Percentiles rank a stretch among this genome's conserved stretches.
These are phyloP conservation scores for Trinorchestia longiramus DNA, from an alignment of 1,140 invertebrate species.

Conservation along the genomic window DNA sequence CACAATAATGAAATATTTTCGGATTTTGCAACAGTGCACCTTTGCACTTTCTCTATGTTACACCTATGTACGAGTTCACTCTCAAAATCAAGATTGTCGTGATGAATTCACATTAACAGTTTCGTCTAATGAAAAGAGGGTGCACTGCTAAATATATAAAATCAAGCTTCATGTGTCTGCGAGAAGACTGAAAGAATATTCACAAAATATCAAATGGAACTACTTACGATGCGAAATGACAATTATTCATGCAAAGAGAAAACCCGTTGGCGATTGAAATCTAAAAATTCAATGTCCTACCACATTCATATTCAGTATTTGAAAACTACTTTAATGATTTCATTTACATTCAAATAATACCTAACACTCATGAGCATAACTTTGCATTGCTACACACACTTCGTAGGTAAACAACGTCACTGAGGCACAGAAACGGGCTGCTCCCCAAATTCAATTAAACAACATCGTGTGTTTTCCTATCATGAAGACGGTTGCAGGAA, in stretches of 20 bases:
- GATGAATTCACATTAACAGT: not conserved
- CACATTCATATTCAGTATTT: not conserved
- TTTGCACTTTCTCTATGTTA: too few relatives aligned
- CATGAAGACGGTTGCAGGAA: not conserved
- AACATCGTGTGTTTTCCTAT: not conserved
- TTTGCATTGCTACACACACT: not conserved
- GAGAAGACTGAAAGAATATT: not conserved
- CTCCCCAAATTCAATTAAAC: not conserved
- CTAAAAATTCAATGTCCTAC: not conserved
- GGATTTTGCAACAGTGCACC: not conserved
- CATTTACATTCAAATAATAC: not conserved
- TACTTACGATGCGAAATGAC: not conserved
- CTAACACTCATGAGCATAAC: not conserved
- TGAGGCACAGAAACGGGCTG: not conserved
- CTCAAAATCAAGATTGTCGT: not conserved
- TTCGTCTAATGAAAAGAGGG: not conserved
- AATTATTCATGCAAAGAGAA: not conserved
- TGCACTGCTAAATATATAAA: not conserved
- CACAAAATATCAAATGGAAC: not conserved
- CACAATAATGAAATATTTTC: not conserved
- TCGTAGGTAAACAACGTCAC: not conserved
- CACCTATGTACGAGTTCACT: too few relatives aligned
- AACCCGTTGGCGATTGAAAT: not conserved
- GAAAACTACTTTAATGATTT: not conserved
- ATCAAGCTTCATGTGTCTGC: not conserved